Base-by-base conservation (phyloP, 1,140 invertebrate genomes). In the Neuroterus valhalla region DNA sequence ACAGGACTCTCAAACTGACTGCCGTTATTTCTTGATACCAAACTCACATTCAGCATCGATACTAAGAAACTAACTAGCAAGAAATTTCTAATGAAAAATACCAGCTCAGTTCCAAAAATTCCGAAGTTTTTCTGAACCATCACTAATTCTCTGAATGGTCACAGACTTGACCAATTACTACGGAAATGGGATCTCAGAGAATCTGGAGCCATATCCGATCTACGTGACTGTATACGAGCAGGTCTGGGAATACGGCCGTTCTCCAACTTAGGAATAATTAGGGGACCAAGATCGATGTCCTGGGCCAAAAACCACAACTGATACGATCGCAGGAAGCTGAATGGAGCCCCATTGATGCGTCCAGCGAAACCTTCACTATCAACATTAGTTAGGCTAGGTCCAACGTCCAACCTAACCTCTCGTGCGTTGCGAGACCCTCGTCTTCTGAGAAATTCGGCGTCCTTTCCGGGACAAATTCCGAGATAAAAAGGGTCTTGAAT, bases 381-480 rank as follows among this genome's bases (percentile, higher is more conserved):
- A 74, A 69, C 74, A 62, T 70, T 75, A 74, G 76, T 79, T 74
- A 71, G 75, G 73, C 72, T 77, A 78, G 80, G 80, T 80, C 69
- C 66, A 74, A 62, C 67, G 68, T 78, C 76, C 66, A 55, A 71
- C 68, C 46, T 68, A 68, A 75, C 48, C 67, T 55, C 69, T 67
- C 50, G 69, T 50, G 23, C 23, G 80, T 71, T 70, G 31, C 75
- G 70, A 69, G 76, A 45, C 67, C 67, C 73, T 81, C 66, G 74
- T 75, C 82, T 90, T 89, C 89, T 85, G 68, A 90, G 89, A 90
- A 90, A 90, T 87, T 85, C 81, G 78, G 84, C 88, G 86, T 89
- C 86, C 89, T 90, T 90, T 90, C 88, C 89, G 88, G 89, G 88
- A 90, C 87, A 86, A 89, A 90, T 89, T 89, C 88, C 86, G 77